Evolutionary conservation across 2,797 vertebrate genomes (phyloP).

Genomic region (Notolepis coatsorum): DNA sequence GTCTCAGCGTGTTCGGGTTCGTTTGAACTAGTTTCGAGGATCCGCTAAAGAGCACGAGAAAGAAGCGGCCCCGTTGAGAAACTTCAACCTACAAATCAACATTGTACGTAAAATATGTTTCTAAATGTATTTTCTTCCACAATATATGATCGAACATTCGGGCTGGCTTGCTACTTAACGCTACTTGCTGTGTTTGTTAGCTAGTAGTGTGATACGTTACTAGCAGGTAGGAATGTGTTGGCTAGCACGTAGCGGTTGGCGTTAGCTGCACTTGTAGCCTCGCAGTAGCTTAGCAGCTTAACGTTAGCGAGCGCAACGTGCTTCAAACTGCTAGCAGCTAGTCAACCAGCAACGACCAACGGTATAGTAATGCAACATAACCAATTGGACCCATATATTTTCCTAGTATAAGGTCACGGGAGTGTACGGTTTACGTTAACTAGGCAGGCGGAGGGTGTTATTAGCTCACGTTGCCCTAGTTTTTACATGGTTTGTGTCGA

Average conservation of each 20-base stretch:
- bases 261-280: conserved; percentile 47
- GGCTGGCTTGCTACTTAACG: not conserved
- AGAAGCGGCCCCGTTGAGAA: conserved; percentile 64
- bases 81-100: conserved; percentile 53
- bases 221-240: not conserved
- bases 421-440: not conserved
- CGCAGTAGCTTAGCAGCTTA: conserved; percentile 62
- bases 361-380: too few species aligned
- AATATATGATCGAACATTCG: not conserved
- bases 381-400: too few species aligned
- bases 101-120: conserved; percentile 66
- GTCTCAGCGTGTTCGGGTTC: conserved; percentile 60
- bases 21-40: conserved; percentile 70
- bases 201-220: not conserved
- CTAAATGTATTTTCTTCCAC: not conserved
- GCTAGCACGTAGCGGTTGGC: conserved; percentile 29
- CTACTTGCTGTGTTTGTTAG: not conserved
- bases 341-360: not conserved
- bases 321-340: conserved; percentile 28
- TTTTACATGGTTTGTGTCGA: conserved; percentile 10
- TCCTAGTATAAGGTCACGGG: too few species aligned
- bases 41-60: conserved; percentile 62
- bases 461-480: conserved; percentile 5
- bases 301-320: conserved; percentile 63
- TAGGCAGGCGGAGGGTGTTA: not conserved